Percentiles rank a stretch among this genome's conserved stretches.
phyloP scores from a whole-genome alignment of 2,888 invertebrate species.

The Proisotoma minuta region DNA sequence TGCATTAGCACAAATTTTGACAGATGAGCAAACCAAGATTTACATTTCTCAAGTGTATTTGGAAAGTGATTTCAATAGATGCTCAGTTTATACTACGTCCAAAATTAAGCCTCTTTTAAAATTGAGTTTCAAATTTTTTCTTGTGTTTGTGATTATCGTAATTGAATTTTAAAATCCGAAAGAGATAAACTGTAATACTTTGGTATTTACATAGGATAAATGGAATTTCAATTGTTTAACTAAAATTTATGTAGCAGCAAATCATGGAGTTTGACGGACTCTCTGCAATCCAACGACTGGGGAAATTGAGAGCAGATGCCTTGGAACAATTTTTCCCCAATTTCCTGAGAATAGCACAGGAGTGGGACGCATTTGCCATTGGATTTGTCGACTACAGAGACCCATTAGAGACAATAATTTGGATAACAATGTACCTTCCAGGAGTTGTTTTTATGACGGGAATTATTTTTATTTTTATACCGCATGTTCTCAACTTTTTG shows the following conservation, averaged over 20 bases:
- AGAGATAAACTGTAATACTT: too few species aligned
- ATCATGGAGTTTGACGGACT: background rate
- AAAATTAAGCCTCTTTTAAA: too few species aligned
- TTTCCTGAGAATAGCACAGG: constrained; percentile 12
- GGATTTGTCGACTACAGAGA: constrained; percentile 29
- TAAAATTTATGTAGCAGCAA: too few species aligned
- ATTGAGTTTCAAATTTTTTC: too few species aligned
- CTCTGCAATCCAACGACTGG: constrained; percentile 20
- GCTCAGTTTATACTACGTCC: too few species aligned
- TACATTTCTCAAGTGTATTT: constrained; percentile 8
- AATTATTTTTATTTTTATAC: constrained; percentile 21
- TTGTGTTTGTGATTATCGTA: too few species aligned
- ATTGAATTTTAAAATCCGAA: too few species aligned
- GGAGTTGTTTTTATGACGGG: constrained; percentile 22
- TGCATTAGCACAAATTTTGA: constrained; percentile 3
- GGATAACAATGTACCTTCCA: constrained; percentile 33
- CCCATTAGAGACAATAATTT: constrained; percentile 34
- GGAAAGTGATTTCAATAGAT: too few species aligned
- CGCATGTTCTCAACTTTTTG: constrained; percentile 34
- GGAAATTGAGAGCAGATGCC: constrained; percentile 28
- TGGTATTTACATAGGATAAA: too few species aligned
- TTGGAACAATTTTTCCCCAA: constrained; percentile 30
- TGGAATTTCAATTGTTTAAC: too few species aligned
- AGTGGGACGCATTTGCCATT: constrained; percentile 24
- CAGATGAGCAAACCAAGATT: constrained; percentile 9